Percentiles rank a stretch among this genome's conserved stretches.
Evolutionary conservation across 2,797 vertebrate species (phyloP).

Genomic region (Halcyon chelicuti): DNA sequence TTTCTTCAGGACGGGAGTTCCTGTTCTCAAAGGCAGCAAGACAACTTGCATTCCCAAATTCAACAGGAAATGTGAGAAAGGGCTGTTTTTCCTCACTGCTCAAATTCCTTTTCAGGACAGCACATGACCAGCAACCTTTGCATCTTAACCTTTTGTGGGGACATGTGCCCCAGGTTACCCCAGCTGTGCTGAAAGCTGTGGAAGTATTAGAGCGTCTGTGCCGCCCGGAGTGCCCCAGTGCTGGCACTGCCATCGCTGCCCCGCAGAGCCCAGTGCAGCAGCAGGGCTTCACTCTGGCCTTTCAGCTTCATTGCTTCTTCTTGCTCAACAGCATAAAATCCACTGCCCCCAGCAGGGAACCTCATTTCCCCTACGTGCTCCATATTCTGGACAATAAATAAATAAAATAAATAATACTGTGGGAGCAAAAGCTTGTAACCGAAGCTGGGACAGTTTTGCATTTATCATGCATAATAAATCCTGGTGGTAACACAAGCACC

Average conservation of each 20-base stretch:
- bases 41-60: neutral
- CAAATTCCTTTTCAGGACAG: neutral
- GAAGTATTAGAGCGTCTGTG: neutral
- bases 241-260: neutral
- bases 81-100: neutral
- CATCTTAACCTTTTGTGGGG: neutral
- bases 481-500: neutral
- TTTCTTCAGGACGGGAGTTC: neutral
- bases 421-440: neutral
- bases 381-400: neutral
- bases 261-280: neutral
- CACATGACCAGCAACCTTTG: neutral
- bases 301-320: neutral
- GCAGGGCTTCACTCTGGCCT: neutral
- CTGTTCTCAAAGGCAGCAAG: neutral
- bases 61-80: neutral
- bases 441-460: neutral
- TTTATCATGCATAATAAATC: neutral
- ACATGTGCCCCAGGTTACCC: fast-evolving
- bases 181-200: neutral
- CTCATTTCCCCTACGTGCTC: neutral
- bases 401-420: neutral
- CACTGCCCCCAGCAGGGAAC: fast-evolving
- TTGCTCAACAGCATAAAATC: neutral
- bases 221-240: fast-evolving